Conservation (phyloP, 2,888 invertebrate genomes). For the Agrotis segetum region DNA sequence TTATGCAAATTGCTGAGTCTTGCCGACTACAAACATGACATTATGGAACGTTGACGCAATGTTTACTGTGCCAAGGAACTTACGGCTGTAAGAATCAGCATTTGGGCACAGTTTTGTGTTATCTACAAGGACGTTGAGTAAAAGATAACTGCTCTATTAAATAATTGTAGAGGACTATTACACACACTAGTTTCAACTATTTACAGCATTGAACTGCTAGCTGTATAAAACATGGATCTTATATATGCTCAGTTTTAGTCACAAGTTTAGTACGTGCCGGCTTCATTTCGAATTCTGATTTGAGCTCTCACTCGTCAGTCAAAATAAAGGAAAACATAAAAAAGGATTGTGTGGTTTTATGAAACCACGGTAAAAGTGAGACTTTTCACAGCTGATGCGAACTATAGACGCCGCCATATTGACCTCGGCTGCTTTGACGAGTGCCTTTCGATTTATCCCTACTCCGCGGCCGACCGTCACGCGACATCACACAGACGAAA, state of each 20-base stretch:
- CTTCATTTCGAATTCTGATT: no score
- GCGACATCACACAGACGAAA: no score
- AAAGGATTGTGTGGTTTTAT: no score
- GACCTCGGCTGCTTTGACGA: no score
- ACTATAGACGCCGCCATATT: no score
- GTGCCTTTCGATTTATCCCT: no score
- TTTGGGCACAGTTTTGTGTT: slow-evolving; percentile 27
- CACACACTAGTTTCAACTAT: neutral
- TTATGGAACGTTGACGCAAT: slow-evolving; percentile 58
- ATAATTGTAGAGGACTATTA: slow-evolving; percentile 2
- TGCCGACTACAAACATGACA: slow-evolving; percentile 65
- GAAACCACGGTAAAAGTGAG: no score
- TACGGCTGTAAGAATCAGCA: slow-evolving; percentile 42
- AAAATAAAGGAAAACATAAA: no score
- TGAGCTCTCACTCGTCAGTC: no score
- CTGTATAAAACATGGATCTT: neutral
- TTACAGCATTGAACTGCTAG: neutral
- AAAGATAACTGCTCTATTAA: slow-evolving; percentile 23
- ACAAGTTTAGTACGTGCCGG: neutral
- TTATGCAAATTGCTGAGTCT: slow-evolving; percentile 78
- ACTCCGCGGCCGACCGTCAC: no score
- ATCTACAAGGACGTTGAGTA: slow-evolving; percentile 28
- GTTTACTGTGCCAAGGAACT: slow-evolving; percentile 54
- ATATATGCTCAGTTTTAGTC: neutral
- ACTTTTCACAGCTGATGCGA: no score